Evolutionary conservation across 2,113 vertebrate genomes (phyloP).

Genomic region (Heterochromis multidens): DNA sequence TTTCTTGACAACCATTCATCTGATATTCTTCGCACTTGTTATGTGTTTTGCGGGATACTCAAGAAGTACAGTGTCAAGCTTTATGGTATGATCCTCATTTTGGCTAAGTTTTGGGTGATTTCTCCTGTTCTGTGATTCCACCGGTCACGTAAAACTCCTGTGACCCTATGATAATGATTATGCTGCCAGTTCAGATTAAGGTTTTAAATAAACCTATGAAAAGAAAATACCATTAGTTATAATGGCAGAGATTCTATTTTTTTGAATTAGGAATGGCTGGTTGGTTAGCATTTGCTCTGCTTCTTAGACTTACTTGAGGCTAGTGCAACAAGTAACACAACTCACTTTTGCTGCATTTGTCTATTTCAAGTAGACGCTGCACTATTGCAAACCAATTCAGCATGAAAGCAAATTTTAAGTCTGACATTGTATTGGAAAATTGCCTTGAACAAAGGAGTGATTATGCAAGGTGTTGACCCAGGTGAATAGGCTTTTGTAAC

Average conservation of each 20-base stretch:
- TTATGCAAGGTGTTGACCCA: neutral
- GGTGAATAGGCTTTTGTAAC: neutral
- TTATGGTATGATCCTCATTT: neutral
- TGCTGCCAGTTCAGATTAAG: too few relatives aligned
- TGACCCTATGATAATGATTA: neutral
- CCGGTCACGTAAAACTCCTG: neutral
- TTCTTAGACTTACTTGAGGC: too few relatives aligned
- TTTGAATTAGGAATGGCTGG: too few relatives aligned
- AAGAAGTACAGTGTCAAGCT: neutral
- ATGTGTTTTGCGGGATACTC: neutral
- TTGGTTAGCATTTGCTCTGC: neutral
- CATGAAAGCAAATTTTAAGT: neutral
- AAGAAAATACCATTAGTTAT: too few relatives aligned
- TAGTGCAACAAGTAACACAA: too few relatives aligned
- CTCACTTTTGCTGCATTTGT: too few relatives aligned
- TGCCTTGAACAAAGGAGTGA: neutral
- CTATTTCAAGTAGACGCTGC: too few relatives aligned
- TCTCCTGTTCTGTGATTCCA: fast-evolving
- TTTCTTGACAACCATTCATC: neutral
- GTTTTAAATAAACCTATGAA: too few relatives aligned
- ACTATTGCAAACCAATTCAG: neutral
- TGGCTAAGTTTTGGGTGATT: neutral
- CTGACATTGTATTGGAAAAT: neutral
- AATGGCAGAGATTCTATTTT: too few relatives aligned
- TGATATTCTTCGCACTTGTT: neutral